Percentiles rank a stretch among this genome's conserved stretches.
These are phyloP conservation scores for Decapterus maruadsi DNA, from an alignment of 2,797 vertebrate genomes.

Conservation along the genomic window DNA sequence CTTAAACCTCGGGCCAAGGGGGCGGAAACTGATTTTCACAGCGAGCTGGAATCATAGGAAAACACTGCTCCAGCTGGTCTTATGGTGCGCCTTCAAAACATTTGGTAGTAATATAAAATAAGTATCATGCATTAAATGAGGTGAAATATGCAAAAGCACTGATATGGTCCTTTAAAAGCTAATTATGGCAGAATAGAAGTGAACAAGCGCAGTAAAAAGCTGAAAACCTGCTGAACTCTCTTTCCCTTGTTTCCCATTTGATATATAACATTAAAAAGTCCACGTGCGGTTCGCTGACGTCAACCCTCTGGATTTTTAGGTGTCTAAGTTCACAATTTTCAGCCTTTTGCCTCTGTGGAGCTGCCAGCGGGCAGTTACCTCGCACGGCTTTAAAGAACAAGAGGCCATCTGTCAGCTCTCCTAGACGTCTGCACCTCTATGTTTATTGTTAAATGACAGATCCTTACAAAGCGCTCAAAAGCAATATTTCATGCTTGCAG, in stretches of 20 bases:
- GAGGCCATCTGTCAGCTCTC: conserved; percentile 26
- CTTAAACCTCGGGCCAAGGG: neutral
- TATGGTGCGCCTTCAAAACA: neutral
- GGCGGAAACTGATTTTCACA: too few relatives aligned
- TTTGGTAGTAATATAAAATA: too few relatives aligned
- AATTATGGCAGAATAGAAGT: neutral
- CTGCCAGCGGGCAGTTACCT: conserved; percentile 17
- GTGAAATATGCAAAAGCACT: neutral
- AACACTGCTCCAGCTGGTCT: neutral
- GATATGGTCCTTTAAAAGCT: neutral
- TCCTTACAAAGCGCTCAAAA: conserved; percentile 16
- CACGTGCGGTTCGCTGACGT: conserved; percentile 36
- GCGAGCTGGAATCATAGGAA: neutral
- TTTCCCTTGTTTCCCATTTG: neutral
- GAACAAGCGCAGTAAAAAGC: neutral
- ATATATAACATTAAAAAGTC: neutral
- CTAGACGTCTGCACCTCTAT: conserved; percentile 31
- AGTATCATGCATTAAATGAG: neutral
- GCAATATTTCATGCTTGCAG: neutral
- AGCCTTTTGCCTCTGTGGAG: neutral
- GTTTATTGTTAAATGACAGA: conserved; percentile 20
- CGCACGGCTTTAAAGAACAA: neutral
- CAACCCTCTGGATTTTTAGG: conserved; percentile 21
- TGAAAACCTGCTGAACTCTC: neutral
- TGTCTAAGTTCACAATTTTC: neutral